A percentile compares a stretch with the other conserved stretches of the same genome.
Conservation (phyloP, 1,140 invertebrate species). For the Chrysoperla carnea region DNA sequence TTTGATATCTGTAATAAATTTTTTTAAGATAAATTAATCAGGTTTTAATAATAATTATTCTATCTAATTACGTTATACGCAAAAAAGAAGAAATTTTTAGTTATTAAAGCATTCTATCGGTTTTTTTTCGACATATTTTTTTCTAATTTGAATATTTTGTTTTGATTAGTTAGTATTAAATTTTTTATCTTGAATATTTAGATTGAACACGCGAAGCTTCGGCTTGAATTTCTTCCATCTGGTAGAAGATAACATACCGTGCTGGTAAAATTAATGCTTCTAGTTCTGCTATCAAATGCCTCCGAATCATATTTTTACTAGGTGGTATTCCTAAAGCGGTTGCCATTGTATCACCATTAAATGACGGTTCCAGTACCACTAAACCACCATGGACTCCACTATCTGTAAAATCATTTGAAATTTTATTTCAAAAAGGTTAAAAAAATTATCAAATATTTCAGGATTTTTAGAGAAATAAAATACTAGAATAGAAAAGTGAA, state of each 20-base stretch:
- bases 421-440: not conserved
- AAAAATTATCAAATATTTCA: not conserved
- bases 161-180: too few relatives aligned
- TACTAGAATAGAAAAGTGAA: too few relatives aligned
- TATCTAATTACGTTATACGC: too few relatives aligned
- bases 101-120: too few relatives aligned
- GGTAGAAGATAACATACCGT: conserved; percentile 69
- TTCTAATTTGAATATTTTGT: too few relatives aligned
- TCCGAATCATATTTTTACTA: conserved; percentile 80
- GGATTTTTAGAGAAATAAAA: too few relatives aligned
- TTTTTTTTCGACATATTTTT: too few relatives aligned
- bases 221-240: conserved; percentile 57
- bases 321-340: conserved; percentile 82
- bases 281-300: conserved; percentile 78
- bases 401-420: conserved; percentile 32
- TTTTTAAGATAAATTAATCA: too few relatives aligned
- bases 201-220: conserved; percentile 29
- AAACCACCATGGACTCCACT: conserved; percentile 86
- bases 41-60: too few relatives aligned
- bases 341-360: conserved; percentile 87
- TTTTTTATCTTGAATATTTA: conserved; percentile 10
- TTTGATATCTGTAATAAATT: too few relatives aligned
- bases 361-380: conserved; percentile 80
- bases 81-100: too few relatives aligned
- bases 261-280: conserved; percentile 78